phyloP scores from a whole-genome alignment of 2,113 vertebrate genomes.

The Electrona antarctica region DNA sequence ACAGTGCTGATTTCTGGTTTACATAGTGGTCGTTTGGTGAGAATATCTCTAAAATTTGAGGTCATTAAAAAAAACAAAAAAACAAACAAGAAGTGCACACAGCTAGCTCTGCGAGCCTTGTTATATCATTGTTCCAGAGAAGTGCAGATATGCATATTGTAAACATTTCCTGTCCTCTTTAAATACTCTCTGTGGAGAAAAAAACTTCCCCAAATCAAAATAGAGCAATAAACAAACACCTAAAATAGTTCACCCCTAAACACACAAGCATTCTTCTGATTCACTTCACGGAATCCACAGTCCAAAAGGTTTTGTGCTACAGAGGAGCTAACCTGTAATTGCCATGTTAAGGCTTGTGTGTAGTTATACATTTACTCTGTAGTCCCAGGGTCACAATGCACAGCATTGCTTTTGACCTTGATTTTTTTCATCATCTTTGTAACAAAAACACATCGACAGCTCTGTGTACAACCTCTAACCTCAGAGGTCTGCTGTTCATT shows the following conservation, averaged over 20 bases:
- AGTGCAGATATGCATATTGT: constrained; percentile 95
- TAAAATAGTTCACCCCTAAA: constrained; percentile 76
- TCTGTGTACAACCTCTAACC: constrained; percentile 46
- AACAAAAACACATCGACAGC: constrained; percentile 68
- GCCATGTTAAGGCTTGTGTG: constrained; percentile 84
- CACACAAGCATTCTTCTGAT: constrained; percentile 77
- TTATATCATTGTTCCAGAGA: constrained; percentile 70
- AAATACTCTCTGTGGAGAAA: constrained; percentile 81
- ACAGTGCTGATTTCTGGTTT: constrained; percentile 85
- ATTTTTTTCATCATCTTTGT: constrained; percentile 22
- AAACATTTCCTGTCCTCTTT: constrained; percentile 89
- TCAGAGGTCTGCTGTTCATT: constrained; percentile 42
- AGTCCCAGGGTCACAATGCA: constrained; percentile 82
- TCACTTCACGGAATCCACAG: constrained; percentile 78
- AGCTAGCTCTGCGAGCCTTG: constrained; percentile 63
- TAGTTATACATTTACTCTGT: constrained; percentile 75
- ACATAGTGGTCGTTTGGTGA: constrained; percentile 84
- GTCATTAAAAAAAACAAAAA: constrained; percentile 58
- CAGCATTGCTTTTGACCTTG: constrained; percentile 76
- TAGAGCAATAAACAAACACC: constrained; percentile 45
- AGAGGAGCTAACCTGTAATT: constrained; percentile 85
- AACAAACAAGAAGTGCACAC: constrained; percentile 29
- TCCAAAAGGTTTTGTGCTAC: constrained; percentile 86
- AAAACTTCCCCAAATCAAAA: constrained; percentile 76
- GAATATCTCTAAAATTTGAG: constrained; percentile 84